Evolutionary conservation across 2,888 invertebrate species (phyloP), one percentile per base, ranked within the genome.

Genomic region (Agrochola lota): DNA sequence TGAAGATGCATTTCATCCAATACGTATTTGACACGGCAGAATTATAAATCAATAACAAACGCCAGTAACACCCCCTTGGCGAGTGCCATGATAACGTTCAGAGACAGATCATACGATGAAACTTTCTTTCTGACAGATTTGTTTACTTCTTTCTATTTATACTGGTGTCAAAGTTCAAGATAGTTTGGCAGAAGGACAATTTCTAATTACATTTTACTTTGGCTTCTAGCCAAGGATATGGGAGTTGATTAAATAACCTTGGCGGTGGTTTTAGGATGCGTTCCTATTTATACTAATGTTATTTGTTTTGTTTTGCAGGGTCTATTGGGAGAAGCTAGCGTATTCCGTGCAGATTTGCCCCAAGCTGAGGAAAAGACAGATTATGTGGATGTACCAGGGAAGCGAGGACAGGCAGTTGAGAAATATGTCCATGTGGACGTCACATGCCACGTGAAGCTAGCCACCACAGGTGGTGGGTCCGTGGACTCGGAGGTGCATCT

Each of bases 341-440:
- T 98, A 1, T 98, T 98, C 94, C 97, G 98, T 80, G 97, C 97
- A 57, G 98, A 98, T 91, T 94, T 97, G 83, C 97, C 98, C 0
- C 98, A 98, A 93, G 95, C 96, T n/a, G 97, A 98, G 92, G 97
- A 97, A 93, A 97, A 95, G 92, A 97, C 97, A 78, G 97, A 97
- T 90, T 97, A 97, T 90, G 97, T 97, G 83, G 95, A 96, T 40
- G 94, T 97, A 0, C 96, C 96, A 74, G 96, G 96, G n/a, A 95
- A 95, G 84, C 91, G 92, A 15, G 95, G 94, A 52, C 91, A 92
- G 85, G 97, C 97, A 23, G 96, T 98, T 3, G 96, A 97, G 87
- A 98, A 98, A 92, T 97, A 97, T 89, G 97, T 98, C 60, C 97
- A 98, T 88, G 97, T 98, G 11, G 98, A 98, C 87, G 97, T 98